Evolutionary conservation across 2,797 vertebrate species (phyloP).

Genomic region (Hydrophis major): DNA sequence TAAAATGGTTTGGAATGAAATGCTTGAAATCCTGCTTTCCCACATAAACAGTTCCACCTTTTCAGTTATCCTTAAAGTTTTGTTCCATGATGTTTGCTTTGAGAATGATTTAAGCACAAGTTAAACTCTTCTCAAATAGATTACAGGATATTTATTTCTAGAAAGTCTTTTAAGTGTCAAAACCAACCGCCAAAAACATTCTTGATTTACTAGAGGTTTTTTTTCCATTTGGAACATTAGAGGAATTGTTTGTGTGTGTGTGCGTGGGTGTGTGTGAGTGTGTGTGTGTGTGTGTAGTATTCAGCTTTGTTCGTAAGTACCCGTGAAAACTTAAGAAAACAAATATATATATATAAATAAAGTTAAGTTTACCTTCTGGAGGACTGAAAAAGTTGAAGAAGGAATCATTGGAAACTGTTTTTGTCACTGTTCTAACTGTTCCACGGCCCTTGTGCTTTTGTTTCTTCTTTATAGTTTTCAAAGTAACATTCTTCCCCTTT

Average conservation of each 20-base stretch:
- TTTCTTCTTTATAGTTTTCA: slow-evolving; percentile 99
- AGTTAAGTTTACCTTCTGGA: slow-evolving; percentile 83
- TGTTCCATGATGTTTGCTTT: background rate
- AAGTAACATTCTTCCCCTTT: slow-evolving; percentile 97
- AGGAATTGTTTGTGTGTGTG: too few relatives aligned
- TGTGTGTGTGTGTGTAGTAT: too few relatives aligned
- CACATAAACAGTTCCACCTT: background rate
- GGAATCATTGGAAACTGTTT: slow-evolving; percentile 96
- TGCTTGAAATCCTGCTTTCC: background rate
- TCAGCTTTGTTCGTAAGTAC: too few relatives aligned
- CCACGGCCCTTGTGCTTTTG: slow-evolving; percentile 99
- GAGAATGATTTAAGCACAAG: background rate
- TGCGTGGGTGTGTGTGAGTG: too few relatives aligned
- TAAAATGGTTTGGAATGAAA: background rate
- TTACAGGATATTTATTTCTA: background rate
- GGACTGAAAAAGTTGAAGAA: slow-evolving; percentile 99
- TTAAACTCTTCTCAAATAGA: background rate
- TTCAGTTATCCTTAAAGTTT: background rate
- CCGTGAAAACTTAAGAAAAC: too few relatives aligned
- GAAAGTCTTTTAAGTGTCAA: background rate
- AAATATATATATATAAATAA: background rate
- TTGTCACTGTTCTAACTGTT: slow-evolving; percentile 95
- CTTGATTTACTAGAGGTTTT: background rate
- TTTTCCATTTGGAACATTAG: background rate
- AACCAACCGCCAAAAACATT: too few relatives aligned